These are phyloP conservation scores for Sturnira hondurensis DNA, from an alignment of 2,113 vertebrate genomes.

Conservation along the genomic window DNA sequence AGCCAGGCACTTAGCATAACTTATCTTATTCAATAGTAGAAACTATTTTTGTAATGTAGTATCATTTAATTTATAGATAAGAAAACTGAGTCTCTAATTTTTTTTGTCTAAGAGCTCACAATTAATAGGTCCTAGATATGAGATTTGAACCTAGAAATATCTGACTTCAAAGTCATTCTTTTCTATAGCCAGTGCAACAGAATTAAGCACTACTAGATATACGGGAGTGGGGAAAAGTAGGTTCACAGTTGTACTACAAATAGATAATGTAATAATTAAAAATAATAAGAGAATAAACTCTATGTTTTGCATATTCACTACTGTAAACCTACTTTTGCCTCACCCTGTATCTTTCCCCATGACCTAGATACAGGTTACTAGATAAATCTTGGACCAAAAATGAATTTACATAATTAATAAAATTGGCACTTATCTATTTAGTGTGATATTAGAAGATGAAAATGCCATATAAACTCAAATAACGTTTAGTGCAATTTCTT, in stretches of 20 bases:
- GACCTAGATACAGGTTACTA: not conserved
- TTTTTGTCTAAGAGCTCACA: not conserved
- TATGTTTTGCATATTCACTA: too few relatives aligned
- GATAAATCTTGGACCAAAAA: not conserved
- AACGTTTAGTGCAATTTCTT: constrained; percentile 12
- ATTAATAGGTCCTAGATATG: not conserved
- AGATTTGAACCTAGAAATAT: not conserved
- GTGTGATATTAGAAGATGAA: not conserved
- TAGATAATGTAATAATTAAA: too few relatives aligned
- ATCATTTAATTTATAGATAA: constrained; percentile 28
- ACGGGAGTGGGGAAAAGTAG: not conserved
- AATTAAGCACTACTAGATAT: not conserved
- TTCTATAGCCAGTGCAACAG: not conserved
- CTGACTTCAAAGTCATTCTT: not conserved
- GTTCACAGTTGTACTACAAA: too few relatives aligned
- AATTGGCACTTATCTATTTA: not conserved
- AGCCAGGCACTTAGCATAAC: not conserved
- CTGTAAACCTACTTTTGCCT: too few relatives aligned
- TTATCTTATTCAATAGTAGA: constrained; percentile 17
- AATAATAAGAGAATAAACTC: too few relatives aligned
- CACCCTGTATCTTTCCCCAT: not conserved
- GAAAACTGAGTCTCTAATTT: not conserved
- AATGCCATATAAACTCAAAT: not conserved
- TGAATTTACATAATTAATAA: not conserved
- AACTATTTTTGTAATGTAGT: not conserved